These are phyloP conservation scores for Catharus fuscescens DNA, from an alignment of 2,113 vertebrate genomes.

Conservation along the genomic window DNA sequence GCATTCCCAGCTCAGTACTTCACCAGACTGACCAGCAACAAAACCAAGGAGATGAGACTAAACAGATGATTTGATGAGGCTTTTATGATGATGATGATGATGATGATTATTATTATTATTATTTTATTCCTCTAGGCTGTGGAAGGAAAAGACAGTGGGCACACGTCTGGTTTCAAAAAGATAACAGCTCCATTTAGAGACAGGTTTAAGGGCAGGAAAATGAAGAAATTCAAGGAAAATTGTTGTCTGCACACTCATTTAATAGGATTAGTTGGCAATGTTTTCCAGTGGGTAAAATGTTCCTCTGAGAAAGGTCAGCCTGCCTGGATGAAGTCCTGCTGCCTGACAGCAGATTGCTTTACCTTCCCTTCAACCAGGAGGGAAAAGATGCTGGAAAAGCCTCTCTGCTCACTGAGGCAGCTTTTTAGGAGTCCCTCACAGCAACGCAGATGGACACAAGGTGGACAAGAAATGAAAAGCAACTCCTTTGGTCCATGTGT, in stretches of 20 bases:
- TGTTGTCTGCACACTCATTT: slow-evolving; percentile 15
- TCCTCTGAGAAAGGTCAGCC: slow-evolving; percentile 47
- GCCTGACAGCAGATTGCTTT: background rate
- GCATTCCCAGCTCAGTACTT: slow-evolving; percentile 56
- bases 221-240: background rate
- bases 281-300: slow-evolving; percentile 51
- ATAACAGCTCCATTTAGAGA: background rate
- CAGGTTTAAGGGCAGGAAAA: background rate
- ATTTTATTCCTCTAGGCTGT: background rate
- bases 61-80: slow-evolving; percentile 35
- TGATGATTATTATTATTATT: slow-evolving; percentile 13
- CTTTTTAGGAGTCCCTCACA: background rate
- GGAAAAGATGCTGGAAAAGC: background rate
- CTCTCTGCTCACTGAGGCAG: background rate
- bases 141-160: slow-evolving; percentile 4
- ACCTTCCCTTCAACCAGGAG: background rate
- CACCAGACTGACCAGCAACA: slow-evolving; percentile 62
- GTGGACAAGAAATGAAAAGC: background rate
- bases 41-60: slow-evolving; percentile 71
- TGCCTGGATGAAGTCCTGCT: background rate
- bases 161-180: background rate
- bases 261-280: background rate
- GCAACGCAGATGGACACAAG: background rate
- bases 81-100: background rate
- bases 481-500: background rate